These are phyloP conservation scores for Heterochromis multidens DNA, from an alignment of 2,113 vertebrate species.

Conservation along the genomic window DNA sequence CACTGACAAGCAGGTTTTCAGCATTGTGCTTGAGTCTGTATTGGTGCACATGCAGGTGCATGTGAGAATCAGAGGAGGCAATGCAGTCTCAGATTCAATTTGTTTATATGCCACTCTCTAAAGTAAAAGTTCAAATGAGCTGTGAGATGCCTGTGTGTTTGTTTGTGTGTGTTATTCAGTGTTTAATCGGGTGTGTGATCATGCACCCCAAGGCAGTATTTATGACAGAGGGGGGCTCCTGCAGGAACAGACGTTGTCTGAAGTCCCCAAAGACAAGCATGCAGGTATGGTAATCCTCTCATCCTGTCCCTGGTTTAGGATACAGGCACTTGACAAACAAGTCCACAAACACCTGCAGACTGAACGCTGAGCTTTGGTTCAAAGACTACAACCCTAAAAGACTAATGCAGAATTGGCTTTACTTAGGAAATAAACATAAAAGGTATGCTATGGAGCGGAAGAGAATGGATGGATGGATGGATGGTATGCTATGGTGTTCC, in stretches of 20 bases:
- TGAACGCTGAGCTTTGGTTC: not conserved
- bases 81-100: not conserved
- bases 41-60: not conserved
- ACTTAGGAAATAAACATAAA: not conserved
- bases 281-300: not conserved
- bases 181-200: constrained; percentile 31
- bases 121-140: constrained; percentile 15
- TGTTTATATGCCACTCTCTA: constrained; percentile 1
- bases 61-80: not conserved
- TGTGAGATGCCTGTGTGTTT: constrained; percentile 5
- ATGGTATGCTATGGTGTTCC: not conserved
- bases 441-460: not conserved
- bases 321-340: not conserved
- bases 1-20: not conserved
- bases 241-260: not conserved
- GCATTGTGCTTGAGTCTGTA: not conserved
- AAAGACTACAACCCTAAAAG: not conserved
- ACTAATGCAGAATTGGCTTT: not conserved
- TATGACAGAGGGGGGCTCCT: not conserved
- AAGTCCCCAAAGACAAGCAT: constrained; percentile 1
- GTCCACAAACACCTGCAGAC: not conserved
- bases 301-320: not conserved
- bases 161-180: not conserved
- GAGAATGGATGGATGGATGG: no score
- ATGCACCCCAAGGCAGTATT: not conserved